These are phyloP conservation scores for Microctonus brassicae DNA, from an alignment of 2,888 invertebrate species.

Conservation along the genomic window DNA sequence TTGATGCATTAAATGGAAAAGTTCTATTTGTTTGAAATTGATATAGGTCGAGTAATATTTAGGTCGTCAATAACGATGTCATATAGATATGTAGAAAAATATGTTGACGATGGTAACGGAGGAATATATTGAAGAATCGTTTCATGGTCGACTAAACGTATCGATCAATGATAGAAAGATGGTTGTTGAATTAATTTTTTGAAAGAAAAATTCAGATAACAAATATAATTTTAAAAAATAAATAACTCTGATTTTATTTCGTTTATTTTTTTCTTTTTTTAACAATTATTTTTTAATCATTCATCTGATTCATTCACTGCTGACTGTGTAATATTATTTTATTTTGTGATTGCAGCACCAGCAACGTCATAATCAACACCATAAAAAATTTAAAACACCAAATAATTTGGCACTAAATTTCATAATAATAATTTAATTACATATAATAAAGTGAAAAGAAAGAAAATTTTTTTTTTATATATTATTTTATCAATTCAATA, in stretches of 20 bases:
- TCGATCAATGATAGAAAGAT: conserved; percentile 4
- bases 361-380: too few species aligned
- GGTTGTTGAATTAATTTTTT: not conserved
- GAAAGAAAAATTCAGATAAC: not conserved
- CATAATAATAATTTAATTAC: not conserved
- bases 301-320: not conserved
- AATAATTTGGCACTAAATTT: not conserved
- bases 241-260: not conserved
- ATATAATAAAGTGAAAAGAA: conserved; percentile 1
- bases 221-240: not conserved
- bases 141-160: not conserved
- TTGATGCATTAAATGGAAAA: not conserved
- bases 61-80: not conserved
- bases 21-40: not conserved
- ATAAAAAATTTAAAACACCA: not conserved
- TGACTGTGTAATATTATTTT: not conserved
- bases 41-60: conserved; percentile 9
- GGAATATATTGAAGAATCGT: not conserved
- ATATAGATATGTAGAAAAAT: not conserved
- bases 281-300: not conserved
- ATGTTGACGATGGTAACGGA: not conserved
- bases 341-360: not conserved
- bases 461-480: too few species aligned
- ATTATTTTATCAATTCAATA: conserved; percentile 44
- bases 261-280: not conserved